Evolutionary conservation across 1,140 invertebrate genomes (phyloP).

Genomic region (Telenomus remus): DNA sequence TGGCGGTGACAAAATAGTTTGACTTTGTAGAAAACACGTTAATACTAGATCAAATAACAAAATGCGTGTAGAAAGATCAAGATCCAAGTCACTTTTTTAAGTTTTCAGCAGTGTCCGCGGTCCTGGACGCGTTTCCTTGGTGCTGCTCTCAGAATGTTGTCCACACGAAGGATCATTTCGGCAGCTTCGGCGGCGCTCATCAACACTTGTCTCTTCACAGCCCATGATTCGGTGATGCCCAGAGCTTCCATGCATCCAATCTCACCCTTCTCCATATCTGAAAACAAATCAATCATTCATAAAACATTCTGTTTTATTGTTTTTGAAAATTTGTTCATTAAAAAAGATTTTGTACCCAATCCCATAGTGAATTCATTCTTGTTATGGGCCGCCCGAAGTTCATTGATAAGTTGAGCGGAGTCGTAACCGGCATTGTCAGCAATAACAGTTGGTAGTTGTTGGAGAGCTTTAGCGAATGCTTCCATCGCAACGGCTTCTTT

Average conservation of each 20-base stretch:
- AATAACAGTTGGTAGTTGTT: constrained; percentile 94
- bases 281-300: constrained; percentile 26
- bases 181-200: constrained; percentile 97
- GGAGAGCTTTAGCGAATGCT: constrained; percentile 91
- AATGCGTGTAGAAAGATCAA: constrained; percentile 1
- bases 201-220: constrained; percentile 96
- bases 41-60: not conserved
- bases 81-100: not conserved
- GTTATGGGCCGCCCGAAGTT: constrained; percentile 92
- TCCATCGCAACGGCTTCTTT: constrained; percentile 99
- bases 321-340: not conserved
- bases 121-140: constrained; percentile 93
- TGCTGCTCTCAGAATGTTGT: constrained; percentile 96
- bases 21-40: not conserved
- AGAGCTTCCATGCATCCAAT: constrained; percentile 91
- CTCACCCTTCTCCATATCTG: constrained; percentile 91
- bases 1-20: constrained; percentile 38
- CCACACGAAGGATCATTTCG: constrained; percentile 99
- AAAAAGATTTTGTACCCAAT: constrained; percentile 79
- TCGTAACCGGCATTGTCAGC: constrained; percentile 99
- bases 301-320: not conserved
- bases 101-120: constrained; percentile 85
- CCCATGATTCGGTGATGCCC: constrained; percentile 97
- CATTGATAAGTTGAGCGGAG: constrained; percentile 93
- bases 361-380: constrained; percentile 85